A percentile compares a stretch with the other conserved stretches of the same genome.
phyloP scores from a whole-genome alignment of 2,888 invertebrate genomes.

The Liodrosophila aerea region DNA sequence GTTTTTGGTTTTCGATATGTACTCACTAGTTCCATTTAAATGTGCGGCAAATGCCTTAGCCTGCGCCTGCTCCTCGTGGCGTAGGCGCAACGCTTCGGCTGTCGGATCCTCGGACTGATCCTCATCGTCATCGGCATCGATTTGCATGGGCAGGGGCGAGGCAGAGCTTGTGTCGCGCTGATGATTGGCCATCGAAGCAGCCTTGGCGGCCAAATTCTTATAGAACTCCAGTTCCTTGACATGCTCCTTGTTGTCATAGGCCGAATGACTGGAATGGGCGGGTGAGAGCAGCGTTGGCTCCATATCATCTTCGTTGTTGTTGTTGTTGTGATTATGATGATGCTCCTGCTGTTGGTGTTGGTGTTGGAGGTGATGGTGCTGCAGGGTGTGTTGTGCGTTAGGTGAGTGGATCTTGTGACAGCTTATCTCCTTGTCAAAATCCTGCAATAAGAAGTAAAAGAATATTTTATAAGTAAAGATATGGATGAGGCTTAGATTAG shows the following conservation, averaged over 20 bases:
- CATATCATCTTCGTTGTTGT: constrained; percentile 62
- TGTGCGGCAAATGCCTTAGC: constrained; percentile 84
- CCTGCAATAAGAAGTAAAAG: too few species aligned
- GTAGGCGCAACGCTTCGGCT: constrained; percentile 45
- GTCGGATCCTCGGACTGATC: constrained; percentile 52
- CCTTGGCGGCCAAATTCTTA: constrained; percentile 80
- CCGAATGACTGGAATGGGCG: constrained; percentile 55
- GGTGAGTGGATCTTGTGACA: constrained; percentile 80
- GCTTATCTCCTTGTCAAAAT: constrained; percentile 80
- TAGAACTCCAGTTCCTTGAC: constrained; percentile 81
- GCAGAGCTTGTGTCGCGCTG: constrained; percentile 51
- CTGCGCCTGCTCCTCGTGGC: constrained; percentile 73
- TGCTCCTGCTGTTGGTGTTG: constrained; percentile 40
- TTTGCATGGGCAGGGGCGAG: constrained; percentile 74
- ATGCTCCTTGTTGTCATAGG: constrained; percentile 75
- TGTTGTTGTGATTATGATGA: constrained; percentile 39
- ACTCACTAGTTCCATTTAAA: constrained; percentile 87
- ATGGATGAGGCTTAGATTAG: not conserved
- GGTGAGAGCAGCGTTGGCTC: constrained; percentile 61
- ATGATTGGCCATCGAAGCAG: constrained; percentile 75
- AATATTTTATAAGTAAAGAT: constrained; percentile 29
- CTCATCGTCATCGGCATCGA: constrained; percentile 72
- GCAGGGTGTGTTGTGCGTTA: constrained; percentile 32
- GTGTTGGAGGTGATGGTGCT: constrained; percentile 18
- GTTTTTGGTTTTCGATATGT: constrained; percentile 81